These are phyloP conservation scores for Microcebus lehilahytsara DNA, from an alignment of 2,113 vertebrate genomes.

Conservation along the genomic window DNA sequence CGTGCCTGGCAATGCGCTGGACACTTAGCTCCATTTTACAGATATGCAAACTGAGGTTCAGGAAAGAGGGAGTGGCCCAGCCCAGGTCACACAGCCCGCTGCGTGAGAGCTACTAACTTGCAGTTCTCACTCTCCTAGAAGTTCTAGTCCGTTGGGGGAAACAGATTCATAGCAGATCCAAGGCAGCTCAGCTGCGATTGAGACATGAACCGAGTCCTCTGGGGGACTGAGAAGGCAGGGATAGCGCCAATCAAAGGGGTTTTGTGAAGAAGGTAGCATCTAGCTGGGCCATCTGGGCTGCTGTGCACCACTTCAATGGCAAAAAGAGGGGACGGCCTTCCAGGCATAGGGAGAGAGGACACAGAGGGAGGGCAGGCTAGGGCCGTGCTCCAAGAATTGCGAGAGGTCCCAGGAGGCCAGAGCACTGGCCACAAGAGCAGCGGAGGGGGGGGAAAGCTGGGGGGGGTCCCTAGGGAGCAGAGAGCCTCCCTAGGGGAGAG, in stretches of 20 bases:
- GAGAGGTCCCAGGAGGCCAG: background rate
- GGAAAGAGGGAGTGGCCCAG: background rate
- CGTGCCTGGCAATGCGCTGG: background rate
- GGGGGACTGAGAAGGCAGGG: background rate
- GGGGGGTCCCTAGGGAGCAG: background rate
- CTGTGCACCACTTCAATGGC: background rate
- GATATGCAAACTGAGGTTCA: background rate
- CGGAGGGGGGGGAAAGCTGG: background rate
- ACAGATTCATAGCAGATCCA: background rate
- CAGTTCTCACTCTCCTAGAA: background rate
- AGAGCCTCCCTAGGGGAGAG: background rate
- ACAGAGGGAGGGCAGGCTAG: background rate
- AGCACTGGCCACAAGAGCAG: background rate
- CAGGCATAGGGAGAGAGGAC: no score
- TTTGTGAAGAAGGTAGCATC: background rate
- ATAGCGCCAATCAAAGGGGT: background rate
- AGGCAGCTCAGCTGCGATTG: background rate
- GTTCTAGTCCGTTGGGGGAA: background rate
- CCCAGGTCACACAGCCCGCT: background rate
- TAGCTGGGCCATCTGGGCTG: background rate
- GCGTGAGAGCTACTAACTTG: background rate
- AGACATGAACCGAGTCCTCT: background rate
- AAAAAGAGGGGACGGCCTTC: background rate
- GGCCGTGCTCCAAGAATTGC: background rate
- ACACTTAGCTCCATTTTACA: background rate